Evolutionary conservation across 1,140 invertebrate species (phyloP).

Genomic region (roundworm (Caenorhabditis elegans)): DNA sequence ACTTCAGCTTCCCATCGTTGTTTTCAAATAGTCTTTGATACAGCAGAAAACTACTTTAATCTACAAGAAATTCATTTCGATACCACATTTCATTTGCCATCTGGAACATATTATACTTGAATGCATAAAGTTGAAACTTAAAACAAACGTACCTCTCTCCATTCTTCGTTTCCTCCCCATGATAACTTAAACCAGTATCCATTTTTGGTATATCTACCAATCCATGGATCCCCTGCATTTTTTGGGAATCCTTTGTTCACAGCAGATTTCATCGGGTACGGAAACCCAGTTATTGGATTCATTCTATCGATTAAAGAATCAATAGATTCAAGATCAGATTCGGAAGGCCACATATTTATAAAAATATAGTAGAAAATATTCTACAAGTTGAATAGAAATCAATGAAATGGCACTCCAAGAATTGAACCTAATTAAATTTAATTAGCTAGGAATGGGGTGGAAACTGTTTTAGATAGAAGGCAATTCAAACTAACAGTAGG

Average conservation of each 20-base stretch:
- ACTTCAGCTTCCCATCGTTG: not conserved
- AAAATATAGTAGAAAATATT: too few relatives aligned
- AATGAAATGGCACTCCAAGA: too few relatives aligned
- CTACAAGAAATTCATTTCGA: not conserved
- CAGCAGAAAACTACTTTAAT: not conserved
- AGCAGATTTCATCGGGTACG: slow-evolving; percentile 4
- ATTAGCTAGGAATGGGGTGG: too few relatives aligned
- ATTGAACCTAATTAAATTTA: too few relatives aligned
- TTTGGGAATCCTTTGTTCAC: slow-evolving; percentile 12
- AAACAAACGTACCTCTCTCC: slow-evolving; percentile 10
- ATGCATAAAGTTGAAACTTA: not conserved
- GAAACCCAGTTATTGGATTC: not conserved
- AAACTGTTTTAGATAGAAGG: too few relatives aligned
- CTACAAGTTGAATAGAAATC: too few relatives aligned
- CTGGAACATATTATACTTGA: not conserved
- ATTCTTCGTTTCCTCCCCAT: slow-evolving; percentile 18
- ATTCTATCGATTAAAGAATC: slow-evolving; percentile 7
- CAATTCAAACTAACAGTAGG: too few relatives aligned
- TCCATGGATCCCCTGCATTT: slow-evolving; percentile 31
- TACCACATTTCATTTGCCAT: not conserved
- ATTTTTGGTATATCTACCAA: slow-evolving; percentile 35
- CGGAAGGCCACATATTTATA: not conserved
- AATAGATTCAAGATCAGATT: not conserved
- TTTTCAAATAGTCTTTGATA: not conserved
- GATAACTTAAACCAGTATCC: slow-evolving; percentile 33